phyloP scores from a whole-genome alignment of 2,797 vertebrate species.

The Antennarius maculatus region DNA sequence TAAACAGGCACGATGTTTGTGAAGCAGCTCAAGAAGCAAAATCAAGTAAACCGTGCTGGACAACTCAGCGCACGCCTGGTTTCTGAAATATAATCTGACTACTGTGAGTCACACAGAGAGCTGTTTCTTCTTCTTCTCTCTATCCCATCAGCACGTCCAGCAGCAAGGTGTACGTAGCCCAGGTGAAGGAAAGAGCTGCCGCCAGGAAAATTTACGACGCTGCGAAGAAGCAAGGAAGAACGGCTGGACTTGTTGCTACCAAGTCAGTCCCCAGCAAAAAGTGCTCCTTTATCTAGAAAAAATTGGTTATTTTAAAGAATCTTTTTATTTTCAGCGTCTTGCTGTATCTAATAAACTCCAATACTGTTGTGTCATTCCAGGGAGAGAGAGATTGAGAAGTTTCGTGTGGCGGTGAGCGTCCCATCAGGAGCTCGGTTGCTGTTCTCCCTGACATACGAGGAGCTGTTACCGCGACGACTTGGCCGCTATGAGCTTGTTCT shows the following conservation, averaged over 20 bases:
- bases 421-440: conserved; percentile 76
- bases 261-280: conserved; percentile 76
- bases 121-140: conserved; percentile 49
- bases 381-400: conserved; percentile 86
- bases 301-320: not conserved
- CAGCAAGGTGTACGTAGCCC: conserved; percentile 82
- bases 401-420: conserved; percentile 84
- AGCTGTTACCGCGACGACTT: conserved; percentile 82
- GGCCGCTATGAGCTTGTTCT: conserved; percentile 83
- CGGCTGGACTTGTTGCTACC: conserved; percentile 85
- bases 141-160: conserved; percentile 76
- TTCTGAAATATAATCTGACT: conserved; percentile 57
- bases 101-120: conserved; percentile 62
- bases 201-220: conserved; percentile 89
- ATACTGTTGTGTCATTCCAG: conserved; percentile 55
- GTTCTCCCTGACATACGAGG: conserved; percentile 85
- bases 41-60: conserved; percentile 27
- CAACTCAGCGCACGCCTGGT: conserved; percentile 19
- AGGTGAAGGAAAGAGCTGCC: conserved; percentile 86
- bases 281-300: not conserved
- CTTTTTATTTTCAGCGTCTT: conserved; percentile 2
- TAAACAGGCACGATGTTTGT: conserved; percentile 55
- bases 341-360: not conserved
- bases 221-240: conserved; percentile 85
- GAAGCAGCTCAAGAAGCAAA: conserved; percentile 38